Base-by-base conservation (phyloP, 53 echinoderm and acorn worm genomes). In the Hippasteria phrygiana region DNA sequence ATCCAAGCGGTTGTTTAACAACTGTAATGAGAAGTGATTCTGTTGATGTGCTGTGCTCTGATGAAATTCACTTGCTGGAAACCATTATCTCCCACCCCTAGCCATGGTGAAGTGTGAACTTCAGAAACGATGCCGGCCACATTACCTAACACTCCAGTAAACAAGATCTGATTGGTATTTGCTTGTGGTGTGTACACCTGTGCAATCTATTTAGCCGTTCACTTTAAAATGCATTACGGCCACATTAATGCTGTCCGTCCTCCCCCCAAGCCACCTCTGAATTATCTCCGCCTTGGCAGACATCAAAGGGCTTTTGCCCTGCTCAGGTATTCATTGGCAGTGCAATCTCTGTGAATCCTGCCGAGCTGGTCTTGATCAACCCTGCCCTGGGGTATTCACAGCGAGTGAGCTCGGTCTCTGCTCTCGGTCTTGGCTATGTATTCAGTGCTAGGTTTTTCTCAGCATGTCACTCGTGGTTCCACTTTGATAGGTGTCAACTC, bases 291-390 rank as follows among this genome's bases (percentile, higher is more conserved):
- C 18, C 55, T 41, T 41, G 33, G 20, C 40, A 56, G 59, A 79
- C 79, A 79, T 79, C 79, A 79, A 79, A 79, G 79, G 62, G 16
- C 22, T 43, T 65, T 48, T 1, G 31, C 7, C 63, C 45, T 82
- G 34, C 55, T 82, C 64, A 43, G 27, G 63, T 65, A 82, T 82
- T 82, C 82, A 82, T 82, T 31, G 82, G 27, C 35, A 45, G 26
- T 27, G 17, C 55, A 79, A 55, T 9, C 79, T 55, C 37, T 45
- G 34, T 17, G n/a, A 56, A 79, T 56, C 62, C 79, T 46, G 37
- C 59, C 36, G 38, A 37, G 4, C 59, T 59, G 10, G 5, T 45
- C 59, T 2, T 18, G n/a, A 26, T 20, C 26, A 7, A 7, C 26
- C 4, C n/a, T 59, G 59, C 59, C 59, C 59, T 26, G 26, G 8